Conservation (phyloP, 1,140 invertebrate species). For the Megalonaias nervosa region DNA sequence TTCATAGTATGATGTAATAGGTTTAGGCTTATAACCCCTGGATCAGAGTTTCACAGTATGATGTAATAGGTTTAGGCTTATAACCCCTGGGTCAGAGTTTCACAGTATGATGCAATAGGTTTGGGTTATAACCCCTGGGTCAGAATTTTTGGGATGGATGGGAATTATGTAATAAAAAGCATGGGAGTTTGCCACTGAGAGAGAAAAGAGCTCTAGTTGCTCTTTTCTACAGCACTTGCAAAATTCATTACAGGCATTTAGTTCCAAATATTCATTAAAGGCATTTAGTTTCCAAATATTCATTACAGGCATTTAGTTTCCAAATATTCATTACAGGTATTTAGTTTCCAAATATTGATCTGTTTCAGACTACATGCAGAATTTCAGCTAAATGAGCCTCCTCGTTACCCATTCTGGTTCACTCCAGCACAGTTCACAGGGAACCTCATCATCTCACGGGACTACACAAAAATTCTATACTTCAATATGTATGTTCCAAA, state of each 20-base stretch:
- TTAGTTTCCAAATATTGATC: constrained; percentile 2
- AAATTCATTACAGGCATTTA: constrained; percentile 6
- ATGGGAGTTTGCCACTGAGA: too few relatives aligned
- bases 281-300: background rate
- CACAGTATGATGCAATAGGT: too few relatives aligned
- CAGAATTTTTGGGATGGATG: too few relatives aligned
- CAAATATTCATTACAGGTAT: too few relatives aligned
- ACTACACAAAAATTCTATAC: constrained; percentile 55
- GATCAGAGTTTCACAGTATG: too few relatives aligned
- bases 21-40: too few relatives aligned
- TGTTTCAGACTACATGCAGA: constrained; percentile 71
- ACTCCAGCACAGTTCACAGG: constrained; percentile 71
- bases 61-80: too few relatives aligned
- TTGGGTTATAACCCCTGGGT: too few relatives aligned
- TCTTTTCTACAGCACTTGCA: background rate
- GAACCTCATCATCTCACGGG: constrained; percentile 57
- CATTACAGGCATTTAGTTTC: constrained; percentile 5
- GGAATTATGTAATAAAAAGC: too few relatives aligned
- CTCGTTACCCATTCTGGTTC: constrained; percentile 72
- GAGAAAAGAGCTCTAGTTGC: too few relatives aligned
- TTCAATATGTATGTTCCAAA: constrained; percentile 68
- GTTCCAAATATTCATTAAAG: background rate
- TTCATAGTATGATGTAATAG: too few relatives aligned
- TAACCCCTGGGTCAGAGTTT: too few relatives aligned
- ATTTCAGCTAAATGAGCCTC: constrained; percentile 71